Conservation (phyloP, 2,888 invertebrate genomes). For the Macrophya alboannulata region DNA sequence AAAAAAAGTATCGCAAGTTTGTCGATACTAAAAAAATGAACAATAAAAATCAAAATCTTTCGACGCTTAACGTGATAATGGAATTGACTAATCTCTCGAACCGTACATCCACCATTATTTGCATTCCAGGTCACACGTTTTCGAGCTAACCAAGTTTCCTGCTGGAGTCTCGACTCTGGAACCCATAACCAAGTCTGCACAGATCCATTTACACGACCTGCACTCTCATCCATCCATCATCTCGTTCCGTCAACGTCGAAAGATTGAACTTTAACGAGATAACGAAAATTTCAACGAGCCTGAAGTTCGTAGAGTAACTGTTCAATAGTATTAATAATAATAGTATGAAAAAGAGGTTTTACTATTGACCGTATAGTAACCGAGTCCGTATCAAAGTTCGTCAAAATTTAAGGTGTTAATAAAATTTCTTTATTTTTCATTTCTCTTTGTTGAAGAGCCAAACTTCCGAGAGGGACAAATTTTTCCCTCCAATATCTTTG, state of each 20-base stretch:
- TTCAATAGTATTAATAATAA: background rate
- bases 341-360: no score
- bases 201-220: conserved; percentile 9
- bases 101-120: background rate
- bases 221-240: conserved; percentile 48
- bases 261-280: conserved; percentile 39
- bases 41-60: background rate
- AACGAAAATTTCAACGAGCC: background rate
- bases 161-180: background rate
- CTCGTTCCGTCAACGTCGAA: background rate
- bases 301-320: background rate
- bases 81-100: conserved; percentile 2
- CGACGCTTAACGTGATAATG: background rate
- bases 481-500: background rate
- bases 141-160: background rate
- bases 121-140: background rate
- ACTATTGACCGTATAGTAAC: background rate
- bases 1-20: background rate
- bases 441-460: background rate
- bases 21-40: background rate
- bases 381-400: background rate
- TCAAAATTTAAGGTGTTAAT: background rate
- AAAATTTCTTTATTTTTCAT: background rate
- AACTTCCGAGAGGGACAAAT: background rate
- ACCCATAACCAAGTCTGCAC: background rate